Conservation (phyloP, 2,888 invertebrate genomes). For the Melanophora roralis region DNA sequence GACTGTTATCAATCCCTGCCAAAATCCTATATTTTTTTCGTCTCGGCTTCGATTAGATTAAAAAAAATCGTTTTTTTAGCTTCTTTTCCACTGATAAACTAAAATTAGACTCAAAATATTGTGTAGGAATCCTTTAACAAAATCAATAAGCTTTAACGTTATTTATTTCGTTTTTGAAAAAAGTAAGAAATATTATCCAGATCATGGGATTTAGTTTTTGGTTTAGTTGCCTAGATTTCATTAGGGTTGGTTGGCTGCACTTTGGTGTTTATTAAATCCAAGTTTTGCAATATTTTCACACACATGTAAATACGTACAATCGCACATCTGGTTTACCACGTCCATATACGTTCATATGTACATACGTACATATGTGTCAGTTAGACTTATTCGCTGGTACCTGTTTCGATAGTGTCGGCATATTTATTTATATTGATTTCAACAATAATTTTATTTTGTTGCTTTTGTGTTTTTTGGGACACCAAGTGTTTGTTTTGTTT, state of each 20-base stretch:
- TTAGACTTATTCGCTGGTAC: conserved; percentile 34
- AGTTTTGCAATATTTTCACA: conserved; percentile 36
- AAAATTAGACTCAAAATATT: neutral
- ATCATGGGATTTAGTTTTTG: conserved; percentile 30
- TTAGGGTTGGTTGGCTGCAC: conserved; percentile 3
- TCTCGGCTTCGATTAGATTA: no score
- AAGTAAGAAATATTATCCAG: conserved; percentile 32
- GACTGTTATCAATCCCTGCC: no score
- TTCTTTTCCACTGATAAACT: neutral
- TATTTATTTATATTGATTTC: conserved; percentile 46
- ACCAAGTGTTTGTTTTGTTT: conserved; percentile 37
- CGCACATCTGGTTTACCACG: conserved; percentile 6
- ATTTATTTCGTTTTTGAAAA: conserved; percentile 22
- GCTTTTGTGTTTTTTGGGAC: conserved; percentile 19
- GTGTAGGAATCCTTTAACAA: neutral
- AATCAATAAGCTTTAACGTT: conserved; percentile 41
- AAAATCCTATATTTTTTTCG: no score
- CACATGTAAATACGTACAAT: conserved; percentile 16
- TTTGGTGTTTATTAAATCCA: neutral
- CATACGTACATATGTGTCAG: conserved; percentile 20
- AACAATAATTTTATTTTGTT: conserved; percentile 22
- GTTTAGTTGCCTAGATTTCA: neutral
- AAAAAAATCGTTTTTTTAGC: no score
- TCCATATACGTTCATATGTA: neutral
- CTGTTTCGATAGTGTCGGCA: conserved; percentile 49